Evolutionary conservation across 2,113 vertebrate species (phyloP), one percentile per base, ranked within the genome.

Genomic region (Archilochus colubris): DNA sequence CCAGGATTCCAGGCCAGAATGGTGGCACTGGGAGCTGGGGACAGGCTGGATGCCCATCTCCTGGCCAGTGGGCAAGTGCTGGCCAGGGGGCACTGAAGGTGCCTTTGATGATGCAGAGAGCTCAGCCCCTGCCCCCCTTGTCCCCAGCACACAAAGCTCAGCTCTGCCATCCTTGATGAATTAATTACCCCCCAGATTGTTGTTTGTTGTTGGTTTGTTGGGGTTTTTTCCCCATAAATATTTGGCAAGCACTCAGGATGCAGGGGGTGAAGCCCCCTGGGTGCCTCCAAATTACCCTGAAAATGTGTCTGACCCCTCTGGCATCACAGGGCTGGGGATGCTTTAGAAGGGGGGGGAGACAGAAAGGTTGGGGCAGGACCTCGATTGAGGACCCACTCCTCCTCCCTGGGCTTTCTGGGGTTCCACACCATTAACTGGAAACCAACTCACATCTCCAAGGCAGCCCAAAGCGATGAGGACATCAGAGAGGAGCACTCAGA

Each of bases 171-270:
- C 3, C 8, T 79, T 94, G 79, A 73, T 90, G 94, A 95, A 96
- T 96, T 96, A 93, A 96, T 95, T 96, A 96, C 94, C 83, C 76
- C 76, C 48, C 82, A 48, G 79, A 90, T 93, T 95, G 92, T 40
- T 40, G 38, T 33, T 33, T 33, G 36, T 38, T 38, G 17, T 17
- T 48, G 46, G 16, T 20, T 96, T 95, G 95, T 96, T 95, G 95
- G 7, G 36, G 8, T 38, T 90, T 90, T 90, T 40, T 40, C 11
- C 40, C 40, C 94, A 96, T 95, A 91, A 96, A 96, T 95, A 96
- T 95, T 96, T 96, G 94, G 96, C 92, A 77, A 91, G 95, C 43
- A 70, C 72, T 88, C 96, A 95, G 93, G 88, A 93, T 80, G 63
- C 59, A 15, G 90, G 90, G 95, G 18, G 64, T 70, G 88, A 96